A percentile compares a stretch with the other conserved stretches of the same genome.
phyloP scores from a whole-genome alignment of 2,888 invertebrate species.

The Cremastinae sp. region DNA sequence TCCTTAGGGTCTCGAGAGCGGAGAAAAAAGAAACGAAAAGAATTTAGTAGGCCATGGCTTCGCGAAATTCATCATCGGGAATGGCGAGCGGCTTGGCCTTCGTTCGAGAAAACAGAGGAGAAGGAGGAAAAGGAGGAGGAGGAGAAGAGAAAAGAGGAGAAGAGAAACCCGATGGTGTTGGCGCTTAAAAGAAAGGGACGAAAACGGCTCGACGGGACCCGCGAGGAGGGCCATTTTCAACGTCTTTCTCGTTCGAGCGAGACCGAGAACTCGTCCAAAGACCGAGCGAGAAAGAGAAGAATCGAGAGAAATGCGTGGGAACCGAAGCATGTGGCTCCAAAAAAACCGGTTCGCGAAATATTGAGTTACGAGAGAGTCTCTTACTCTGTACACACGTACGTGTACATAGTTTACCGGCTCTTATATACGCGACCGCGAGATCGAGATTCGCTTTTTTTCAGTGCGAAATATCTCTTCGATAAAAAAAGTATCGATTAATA shows the following conservation, averaged over 20 bases:
- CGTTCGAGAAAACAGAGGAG: too few relatives aligned
- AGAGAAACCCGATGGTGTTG: conserved; percentile 15
- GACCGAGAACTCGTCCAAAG: conserved; percentile 36
- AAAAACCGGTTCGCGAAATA: conserved; percentile 74
- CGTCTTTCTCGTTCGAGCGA: conserved; percentile 48
- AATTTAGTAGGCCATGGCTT: conserved; percentile 72
- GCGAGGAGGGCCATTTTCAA: conserved; percentile 46
- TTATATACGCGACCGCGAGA: conserved; percentile 41
- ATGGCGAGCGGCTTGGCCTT: conserved; percentile 64
- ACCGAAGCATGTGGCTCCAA: conserved; percentile 73
- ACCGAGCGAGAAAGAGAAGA: conserved; percentile 6
- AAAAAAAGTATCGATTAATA: not conserved
- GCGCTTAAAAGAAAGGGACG: conserved; percentile 50
- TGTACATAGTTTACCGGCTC: conserved; percentile 18
- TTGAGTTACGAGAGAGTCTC: conserved; percentile 67
- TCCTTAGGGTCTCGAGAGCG: conserved; percentile 2
- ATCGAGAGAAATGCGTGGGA: conserved; percentile 75
- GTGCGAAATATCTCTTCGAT: conserved; percentile 1
- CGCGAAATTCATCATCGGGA: conserved; percentile 66
- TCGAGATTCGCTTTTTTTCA: conserved; percentile 28
- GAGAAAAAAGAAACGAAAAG: conserved; percentile 19
- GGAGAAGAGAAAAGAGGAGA: conserved; percentile 24
- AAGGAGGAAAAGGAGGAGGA: too few relatives aligned
- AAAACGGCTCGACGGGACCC: conserved; percentile 53
- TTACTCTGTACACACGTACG: conserved; percentile 40